Evolutionary conservation across 1,140 invertebrate species (phyloP).

Genomic region (Drosophila obscura): DNA sequence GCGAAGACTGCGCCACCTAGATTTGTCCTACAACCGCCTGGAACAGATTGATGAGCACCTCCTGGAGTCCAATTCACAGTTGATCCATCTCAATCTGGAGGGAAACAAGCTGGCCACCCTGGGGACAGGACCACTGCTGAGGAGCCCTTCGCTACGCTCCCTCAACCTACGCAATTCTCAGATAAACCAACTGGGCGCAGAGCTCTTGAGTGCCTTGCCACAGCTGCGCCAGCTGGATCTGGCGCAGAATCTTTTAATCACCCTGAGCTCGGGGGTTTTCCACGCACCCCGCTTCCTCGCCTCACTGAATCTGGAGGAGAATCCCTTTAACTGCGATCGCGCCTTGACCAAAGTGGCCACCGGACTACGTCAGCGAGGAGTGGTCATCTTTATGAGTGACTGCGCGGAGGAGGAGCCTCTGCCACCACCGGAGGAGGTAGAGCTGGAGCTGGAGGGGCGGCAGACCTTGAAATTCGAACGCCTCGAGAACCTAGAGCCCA

Average conservation of each 20-base stretch:
- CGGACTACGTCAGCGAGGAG: slow-evolving; percentile 52
- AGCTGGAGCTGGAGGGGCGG: slow-evolving; percentile 1
- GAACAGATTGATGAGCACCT: slow-evolving; percentile 74
- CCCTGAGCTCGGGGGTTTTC: slow-evolving; percentile 55
- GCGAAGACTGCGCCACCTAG: slow-evolving; percentile 52
- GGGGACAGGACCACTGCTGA: slow-evolving; percentile 47
- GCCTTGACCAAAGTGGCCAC: slow-evolving; percentile 52
- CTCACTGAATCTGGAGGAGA: slow-evolving; percentile 64
- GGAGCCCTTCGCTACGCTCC: slow-evolving; percentile 55
- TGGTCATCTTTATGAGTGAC: slow-evolving; percentile 54
- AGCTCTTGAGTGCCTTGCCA: slow-evolving; percentile 59
- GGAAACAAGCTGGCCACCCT: slow-evolving; percentile 75
- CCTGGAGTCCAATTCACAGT: slow-evolving; percentile 62
- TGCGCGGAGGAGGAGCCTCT: slow-evolving; percentile 41
- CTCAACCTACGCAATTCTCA: slow-evolving; percentile 74
- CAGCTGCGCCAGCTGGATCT: slow-evolving; percentile 67
- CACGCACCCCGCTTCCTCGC: slow-evolving; percentile 53
- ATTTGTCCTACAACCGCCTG: slow-evolving; percentile 78
- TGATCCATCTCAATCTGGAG: slow-evolving; percentile 66
- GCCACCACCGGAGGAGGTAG: slow-evolving; percentile 7
- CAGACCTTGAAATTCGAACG: slow-evolving; percentile 45
- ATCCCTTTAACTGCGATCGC: slow-evolving; percentile 73
- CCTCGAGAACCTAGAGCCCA: slow-evolving; percentile 39
- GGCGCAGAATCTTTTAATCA: slow-evolving; percentile 72
- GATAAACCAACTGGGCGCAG: slow-evolving; percentile 58